Conservation (phyloP, 2,113 vertebrate species). For the Mixornis gularis region DNA sequence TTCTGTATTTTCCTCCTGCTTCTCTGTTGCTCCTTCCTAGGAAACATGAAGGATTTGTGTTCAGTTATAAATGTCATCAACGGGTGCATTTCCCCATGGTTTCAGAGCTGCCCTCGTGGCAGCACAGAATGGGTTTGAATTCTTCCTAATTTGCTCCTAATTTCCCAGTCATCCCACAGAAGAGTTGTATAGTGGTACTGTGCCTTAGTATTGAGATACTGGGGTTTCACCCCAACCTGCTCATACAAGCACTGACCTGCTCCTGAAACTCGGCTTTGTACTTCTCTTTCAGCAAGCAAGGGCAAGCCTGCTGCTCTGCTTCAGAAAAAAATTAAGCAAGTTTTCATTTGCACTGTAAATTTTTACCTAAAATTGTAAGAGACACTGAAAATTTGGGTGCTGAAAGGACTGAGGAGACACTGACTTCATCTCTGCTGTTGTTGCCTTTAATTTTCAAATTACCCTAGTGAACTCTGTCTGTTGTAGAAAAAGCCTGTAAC, state of each 20-base stretch:
- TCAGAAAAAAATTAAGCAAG: neutral
- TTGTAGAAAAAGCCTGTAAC: neutral
- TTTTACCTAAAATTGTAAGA: neutral
- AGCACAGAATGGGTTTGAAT: neutral
- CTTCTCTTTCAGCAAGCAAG: neutral
- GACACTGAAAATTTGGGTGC: neutral
- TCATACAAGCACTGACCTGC: neutral
- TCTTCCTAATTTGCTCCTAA: neutral
- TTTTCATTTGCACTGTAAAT: neutral
- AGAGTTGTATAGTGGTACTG: fast-evolving
- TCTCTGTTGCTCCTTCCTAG: neutral
- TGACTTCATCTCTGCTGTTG: neutral
- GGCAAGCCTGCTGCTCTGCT: neutral
- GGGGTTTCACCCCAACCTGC: neutral
- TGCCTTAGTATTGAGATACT: neutral
- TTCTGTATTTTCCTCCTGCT: neutral
- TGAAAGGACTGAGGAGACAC: fast-evolving
- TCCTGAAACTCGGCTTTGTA: neutral
- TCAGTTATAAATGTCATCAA: neutral
- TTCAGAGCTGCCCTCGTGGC: neutral
- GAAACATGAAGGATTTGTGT: neutral
- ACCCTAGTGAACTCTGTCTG: fast-evolving
- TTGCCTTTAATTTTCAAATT: neutral
- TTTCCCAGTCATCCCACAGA: neutral
- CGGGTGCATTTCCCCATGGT: fast-evolving